Base-by-base conservation (phyloP, 2,888 invertebrate species). In the Drosophila mayaguana region DNA sequence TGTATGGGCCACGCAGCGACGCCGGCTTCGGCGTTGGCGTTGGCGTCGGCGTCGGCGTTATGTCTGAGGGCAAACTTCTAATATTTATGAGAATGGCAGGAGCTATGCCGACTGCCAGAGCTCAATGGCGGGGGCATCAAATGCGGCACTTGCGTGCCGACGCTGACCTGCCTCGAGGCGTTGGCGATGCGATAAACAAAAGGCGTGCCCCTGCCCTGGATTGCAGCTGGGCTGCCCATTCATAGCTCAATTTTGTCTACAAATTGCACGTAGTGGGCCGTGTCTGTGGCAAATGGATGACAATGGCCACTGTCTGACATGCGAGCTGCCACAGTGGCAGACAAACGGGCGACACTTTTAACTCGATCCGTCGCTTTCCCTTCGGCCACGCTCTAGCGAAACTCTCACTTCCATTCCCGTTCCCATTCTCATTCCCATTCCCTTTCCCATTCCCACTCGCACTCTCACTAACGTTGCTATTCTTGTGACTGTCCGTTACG, bases 51-150 rank as follows among this genome's bases (percentile, higher is more conserved):
- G 48, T 22, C 5, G 28, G 34, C 79, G 68, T 66, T 67, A 68
- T 75, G 65, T 75, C 68, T 69, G 63, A 69, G 59, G 68, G 63
- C 63, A 38, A 46, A 70, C 64, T 63, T 87, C 72, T 72, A 81
- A 81, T 87, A 84, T 89, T 89, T 84, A 84, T 88, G 89, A 71
- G 77, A 79, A 70, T 74, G 80, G 70, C 68, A 48, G 60, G 50
- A 45, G 53, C 34, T 20, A 3, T 16, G 28, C n/a, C 28, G 16
- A 9, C 22, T 46, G 8, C 45, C 3, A 25, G 25, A 25, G 25
- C 25, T 25, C 25, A 25, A 25, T 25, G 18, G 43, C 32, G 32
- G 59, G 56, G 57, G 55, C 66, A 64, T 50, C 45, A 51, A 42
- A 22, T 42, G 48, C 54, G 42, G 28, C 36, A 62, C 55, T 63